Evolutionary conservation across 2,888 invertebrate genomes (phyloP), one percentile per base, ranked within the genome.

Genomic region (Drosophila picticornis): DNA sequence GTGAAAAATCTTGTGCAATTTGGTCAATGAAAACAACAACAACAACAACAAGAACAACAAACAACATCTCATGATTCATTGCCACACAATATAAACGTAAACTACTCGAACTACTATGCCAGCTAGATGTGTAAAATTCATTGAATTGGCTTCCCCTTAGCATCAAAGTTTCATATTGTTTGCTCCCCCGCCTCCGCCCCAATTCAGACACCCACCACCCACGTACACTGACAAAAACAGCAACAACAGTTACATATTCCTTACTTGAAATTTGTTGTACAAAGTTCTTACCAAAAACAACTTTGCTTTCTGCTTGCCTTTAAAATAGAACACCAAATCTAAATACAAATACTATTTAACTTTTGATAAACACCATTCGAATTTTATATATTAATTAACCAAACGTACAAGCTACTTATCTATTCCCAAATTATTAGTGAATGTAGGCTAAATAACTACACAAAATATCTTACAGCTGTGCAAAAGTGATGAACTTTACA

Each of bases 11-110:
- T 16, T 64, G 22, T 46, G 62, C 63, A 70, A 87, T 84, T 84
- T 76, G 75, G 65, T 72, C 60, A 67, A 55, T n/a, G 75, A 52
- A 72, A 65, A 66, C 43, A 69, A 80, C 75, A 82, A 50, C 29
- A 29, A 52, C 7, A 46, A 34, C 53, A 36, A 43, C 52, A 40
- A 25, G 1, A 46, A 46, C 22, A 74, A 57, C 77, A 61, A 63
- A 72, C 50, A 68, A 84, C 79, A 83, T 87, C 68, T 84, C 84
- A 87, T 82, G 60, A 58, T 72, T 58, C 83, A 87, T 83, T 76
- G 34, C 56, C 68, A 83, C 75, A 77, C 69, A 77, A 66, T 64
- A 57, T 66, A 55, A 32, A 56, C 64, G 48, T 34, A 65, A 65
- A 66, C 57, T 56, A 66, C 66, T 62, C 32, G 38, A 56, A 56